Evolutionary conservation across 2,888 invertebrate genomes (phyloP), one percentile per base, ranked within the genome.

Genomic region (Mongoloraphidia duomilia): DNA sequence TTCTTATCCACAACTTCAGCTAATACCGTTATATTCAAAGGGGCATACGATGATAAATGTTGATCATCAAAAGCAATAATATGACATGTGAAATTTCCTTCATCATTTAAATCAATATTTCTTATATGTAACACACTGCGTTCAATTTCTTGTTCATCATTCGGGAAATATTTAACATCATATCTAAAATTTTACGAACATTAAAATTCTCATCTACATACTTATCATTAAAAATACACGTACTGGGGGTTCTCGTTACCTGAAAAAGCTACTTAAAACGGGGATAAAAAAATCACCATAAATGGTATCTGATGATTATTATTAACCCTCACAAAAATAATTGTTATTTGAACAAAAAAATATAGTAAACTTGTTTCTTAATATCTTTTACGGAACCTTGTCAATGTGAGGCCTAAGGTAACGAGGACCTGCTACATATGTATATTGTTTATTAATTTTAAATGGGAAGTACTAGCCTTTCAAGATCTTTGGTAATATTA

Each of bases 1-100:
- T 71, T 68, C 34, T 67, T 67, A 43, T 70, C 58, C 44, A 70
- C 56, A 50, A 80, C 67, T 62, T 64, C 67, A 46, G 71, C 70
- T 37, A 69, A 68, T 58, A 74, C 69, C 61, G 69, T 63, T 50
- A 76, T 62, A 56, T 68, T 68, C 50, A 66, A 58, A 13, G 59
- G 33, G 13, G 17, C 14, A 11, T 34, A 36, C 8, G 41, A 34
- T 33, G 36, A 8, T 11, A 13, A 38, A n/a, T 34, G 36, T 36
- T 36, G 36, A 34, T 26, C 60, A 46, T 68, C 67, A 46, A 61
- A 63, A 38, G 68, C 67, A n/a, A 62, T 59, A 14, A 71, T 71
- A 58, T 69, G 69, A 59, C 81, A 82, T 1, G 73, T 72, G 58
- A 79, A 80, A 59, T 74, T 73, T 26, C 80, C 80, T 45, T 70